Evolutionary conservation across 2,888 invertebrate genomes (phyloP).

Genomic region (Chaetoderma sp.): DNA sequence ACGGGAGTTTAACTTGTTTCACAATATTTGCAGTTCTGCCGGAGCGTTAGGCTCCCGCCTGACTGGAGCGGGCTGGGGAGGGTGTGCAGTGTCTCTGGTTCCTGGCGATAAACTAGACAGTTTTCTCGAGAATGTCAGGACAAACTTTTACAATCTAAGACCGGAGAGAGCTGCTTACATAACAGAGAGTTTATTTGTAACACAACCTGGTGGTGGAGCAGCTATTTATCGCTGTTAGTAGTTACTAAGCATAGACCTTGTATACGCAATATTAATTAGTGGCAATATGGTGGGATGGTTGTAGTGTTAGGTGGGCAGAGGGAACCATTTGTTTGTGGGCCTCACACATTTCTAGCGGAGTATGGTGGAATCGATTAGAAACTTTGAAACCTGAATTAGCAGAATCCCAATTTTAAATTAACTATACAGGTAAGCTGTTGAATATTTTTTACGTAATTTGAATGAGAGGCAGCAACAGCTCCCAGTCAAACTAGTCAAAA

Average conservation of each 20-base stretch:
- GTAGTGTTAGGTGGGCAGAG: no score
- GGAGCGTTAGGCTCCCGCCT: constrained; percentile 87
- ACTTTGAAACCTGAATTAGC: no score
- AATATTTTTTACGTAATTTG: background rate
- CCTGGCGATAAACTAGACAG: constrained; percentile 74
- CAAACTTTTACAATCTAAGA: constrained; percentile 77
- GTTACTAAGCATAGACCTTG: background rate
- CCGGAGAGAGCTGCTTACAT: constrained; percentile 72
- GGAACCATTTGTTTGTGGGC: no score
- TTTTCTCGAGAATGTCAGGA: constrained; percentile 79
- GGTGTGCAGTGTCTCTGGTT: constrained; percentile 91
- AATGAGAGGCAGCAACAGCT: no score
- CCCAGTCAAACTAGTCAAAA: no score
- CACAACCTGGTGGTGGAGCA: constrained; percentile 72
- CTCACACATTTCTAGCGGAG: no score
- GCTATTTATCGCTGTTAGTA: constrained; percentile 46
- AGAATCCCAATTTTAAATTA: no score
- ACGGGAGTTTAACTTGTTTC: no score
- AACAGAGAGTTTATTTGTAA: constrained; percentile 79
- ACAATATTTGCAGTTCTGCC: constrained; percentile 56
- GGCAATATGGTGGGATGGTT: no score
- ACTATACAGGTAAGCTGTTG: no score
- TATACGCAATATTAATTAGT: no score
- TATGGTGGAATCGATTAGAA: no score
- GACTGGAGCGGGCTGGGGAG: constrained; percentile 99